Base-by-base conservation (phyloP, 2,888 invertebrate species). In the Leucoptera coffeella region DNA sequence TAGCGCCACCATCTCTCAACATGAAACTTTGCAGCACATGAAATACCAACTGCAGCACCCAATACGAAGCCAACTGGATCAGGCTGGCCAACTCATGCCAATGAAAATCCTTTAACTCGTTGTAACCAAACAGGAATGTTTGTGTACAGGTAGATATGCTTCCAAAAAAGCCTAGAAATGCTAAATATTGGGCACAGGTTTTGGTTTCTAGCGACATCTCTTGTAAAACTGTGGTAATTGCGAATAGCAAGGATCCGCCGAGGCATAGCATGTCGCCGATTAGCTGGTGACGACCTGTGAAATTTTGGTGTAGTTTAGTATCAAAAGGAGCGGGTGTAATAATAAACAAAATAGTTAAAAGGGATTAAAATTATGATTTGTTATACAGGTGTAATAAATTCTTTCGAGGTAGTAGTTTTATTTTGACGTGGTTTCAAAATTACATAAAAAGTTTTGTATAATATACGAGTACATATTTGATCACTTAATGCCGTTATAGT, bases 261-360 rank as follows among this genome's bases (percentile, higher is more conserved):
- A 89, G 65, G 43, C 86, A 85, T 12, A 90, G 60, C 77, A 89
- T 78, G 48, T 91, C 90, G 3, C 91, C 91, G 3, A 88, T 78
- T 9, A 87, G 59, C 38, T 82, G 82, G 51, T 86, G 84, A 52
- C 80, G 78, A 15, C 83, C 87, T 86, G 60, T 20, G n/a, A n/a
- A n/a, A n/a, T n/a, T n/a, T n/a, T n/a, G n/a, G n/a, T n/a, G n/a
- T n/a, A n/a, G n/a, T n/a, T n/a, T n/a, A n/a, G n/a, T n/a, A n/a
- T n/a, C n/a, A n/a, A n/a, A n/a, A n/a, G n/a, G n/a, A n/a, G n/a
- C n/a, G n/a, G n/a, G n/a, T n/a, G n/a, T n/a, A n/a, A n/a, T n/a
- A n/a, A n/a, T n/a, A n/a, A n/a, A n/a, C n/a, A n/a, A n/a, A n/a
- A n/a, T n/a, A n/a, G n/a, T n/a, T n/a, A n/a, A n/a, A n/a, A n/a